A percentile compares a stretch with the other conserved stretches of the same genome.
phyloP scores from a whole-genome alignment of 2,113 vertebrate species.

The Clarias magur region DNA sequence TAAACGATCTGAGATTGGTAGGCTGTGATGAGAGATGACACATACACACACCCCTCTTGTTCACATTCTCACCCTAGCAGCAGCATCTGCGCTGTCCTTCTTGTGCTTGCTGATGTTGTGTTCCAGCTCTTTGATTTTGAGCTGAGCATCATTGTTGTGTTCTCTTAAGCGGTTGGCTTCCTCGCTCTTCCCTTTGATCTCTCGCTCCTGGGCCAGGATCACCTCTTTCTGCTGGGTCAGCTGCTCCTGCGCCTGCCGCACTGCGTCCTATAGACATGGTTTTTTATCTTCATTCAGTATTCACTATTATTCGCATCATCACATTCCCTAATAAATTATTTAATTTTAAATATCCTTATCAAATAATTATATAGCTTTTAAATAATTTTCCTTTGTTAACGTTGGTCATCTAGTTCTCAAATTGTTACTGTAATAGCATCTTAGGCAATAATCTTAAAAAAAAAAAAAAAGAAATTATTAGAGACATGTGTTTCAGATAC shows the following conservation, averaged over 20 bases:
- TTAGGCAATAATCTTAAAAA: neutral
- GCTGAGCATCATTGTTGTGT: slow-evolving; percentile 82
- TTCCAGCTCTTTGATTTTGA: slow-evolving; percentile 86
- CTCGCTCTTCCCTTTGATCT: slow-evolving; percentile 80
- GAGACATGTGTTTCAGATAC: neutral
- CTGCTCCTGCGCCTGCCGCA: slow-evolving; percentile 82
- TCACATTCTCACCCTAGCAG: slow-evolving; percentile 74
- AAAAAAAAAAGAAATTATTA: no score
- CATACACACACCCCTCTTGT: neutral
- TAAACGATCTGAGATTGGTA: no score
- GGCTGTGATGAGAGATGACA: neutral
- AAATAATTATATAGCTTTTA: no score
- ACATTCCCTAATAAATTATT: neutral
- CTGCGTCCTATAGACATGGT: slow-evolving; percentile 72
- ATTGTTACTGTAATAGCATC: neutral
- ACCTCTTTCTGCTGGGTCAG: slow-evolving; percentile 82
- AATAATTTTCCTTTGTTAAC: no score
- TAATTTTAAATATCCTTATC: no score
- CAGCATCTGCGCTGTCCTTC: slow-evolving; percentile 80
- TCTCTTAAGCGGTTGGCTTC: slow-evolving; percentile 76
- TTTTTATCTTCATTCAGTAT: neutral
- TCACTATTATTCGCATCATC: neutral
- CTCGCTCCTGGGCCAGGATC: slow-evolving; percentile 79
- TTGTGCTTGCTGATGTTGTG: slow-evolving; percentile 83
- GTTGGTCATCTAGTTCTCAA: no score